These are phyloP conservation scores for Deilephila porcellus DNA, from an alignment of 2,888 invertebrate species.

Conservation along the genomic window DNA sequence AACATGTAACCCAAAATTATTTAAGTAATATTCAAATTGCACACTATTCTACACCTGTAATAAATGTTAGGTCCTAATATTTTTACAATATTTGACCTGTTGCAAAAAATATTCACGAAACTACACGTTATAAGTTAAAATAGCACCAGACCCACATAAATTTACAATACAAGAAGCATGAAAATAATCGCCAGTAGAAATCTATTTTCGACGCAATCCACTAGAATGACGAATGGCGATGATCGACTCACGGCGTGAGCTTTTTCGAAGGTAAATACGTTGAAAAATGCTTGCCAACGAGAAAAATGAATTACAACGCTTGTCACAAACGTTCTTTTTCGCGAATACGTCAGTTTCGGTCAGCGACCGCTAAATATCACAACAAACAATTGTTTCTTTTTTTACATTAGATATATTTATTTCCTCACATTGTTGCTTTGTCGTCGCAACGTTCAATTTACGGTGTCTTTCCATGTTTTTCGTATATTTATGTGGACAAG, in stretches of 20 bases:
- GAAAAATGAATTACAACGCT: conserved; percentile 30
- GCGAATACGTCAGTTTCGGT: conserved; percentile 36
- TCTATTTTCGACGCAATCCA: conserved; percentile 24
- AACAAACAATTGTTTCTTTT: conserved; percentile 32
- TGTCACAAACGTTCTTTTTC: neutral
- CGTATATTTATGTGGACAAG: neutral
- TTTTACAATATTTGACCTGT: too few species aligned
- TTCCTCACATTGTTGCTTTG: neutral
- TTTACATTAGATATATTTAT: conserved; percentile 12
- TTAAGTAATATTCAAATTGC: too few species aligned
- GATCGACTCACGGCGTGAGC: conserved; percentile 7
- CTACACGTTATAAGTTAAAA: neutral
- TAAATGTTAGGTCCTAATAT: too few species aligned
- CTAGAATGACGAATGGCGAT: conserved; percentile 20
- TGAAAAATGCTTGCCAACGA: conserved; percentile 7
- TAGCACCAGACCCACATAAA: conserved; percentile 16
- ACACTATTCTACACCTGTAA: too few species aligned
- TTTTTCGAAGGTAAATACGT: conserved; percentile 9
- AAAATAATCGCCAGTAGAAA: neutral
- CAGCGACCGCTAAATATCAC: conserved; percentile 39
- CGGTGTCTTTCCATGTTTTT: neutral
- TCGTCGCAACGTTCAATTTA: neutral
- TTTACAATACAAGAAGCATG: conserved; percentile 9
- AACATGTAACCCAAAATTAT: too few species aligned
- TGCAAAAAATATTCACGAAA: neutral